These are phyloP conservation scores for Panzeria rudis DNA, from an alignment of 2,888 invertebrate species.

Conservation along the genomic window DNA sequence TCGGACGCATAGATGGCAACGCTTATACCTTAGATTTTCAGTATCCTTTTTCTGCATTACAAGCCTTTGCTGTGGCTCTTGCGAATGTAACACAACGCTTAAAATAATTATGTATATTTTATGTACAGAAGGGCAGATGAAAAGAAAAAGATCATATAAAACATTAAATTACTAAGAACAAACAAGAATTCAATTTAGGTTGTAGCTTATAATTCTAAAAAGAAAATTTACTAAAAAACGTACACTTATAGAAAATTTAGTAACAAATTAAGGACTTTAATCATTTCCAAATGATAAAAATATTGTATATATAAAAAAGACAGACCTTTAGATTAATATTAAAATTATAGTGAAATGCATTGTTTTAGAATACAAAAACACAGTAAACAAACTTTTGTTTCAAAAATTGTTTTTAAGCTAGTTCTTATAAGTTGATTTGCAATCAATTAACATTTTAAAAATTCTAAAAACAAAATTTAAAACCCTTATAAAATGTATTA, in stretches of 20 bases:
- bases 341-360: slow-evolving; percentile 58
- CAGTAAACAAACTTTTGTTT: slow-evolving; percentile 16
- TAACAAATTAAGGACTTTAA: slow-evolving; percentile 39
- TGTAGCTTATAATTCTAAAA: slow-evolving; percentile 66
- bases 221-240: slow-evolving; percentile 49
- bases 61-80: slow-evolving; percentile 99
- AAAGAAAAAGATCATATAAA: not conserved
- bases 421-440: not conserved
- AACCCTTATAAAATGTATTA: too few relatives aligned
- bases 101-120: slow-evolving; percentile 79
- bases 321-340: slow-evolving; percentile 29
- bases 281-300: slow-evolving; percentile 32
- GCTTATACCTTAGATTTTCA: slow-evolving; percentile 99
- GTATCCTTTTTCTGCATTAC: slow-evolving; percentile 98
- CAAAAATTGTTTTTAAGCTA: not conserved
- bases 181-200: slow-evolving; percentile 59
- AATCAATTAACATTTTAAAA: not conserved
- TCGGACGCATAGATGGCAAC: slow-evolving; percentile 98
- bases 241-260: slow-evolving; percentile 44
- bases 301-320: slow-evolving; percentile 23
- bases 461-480: not conserved
- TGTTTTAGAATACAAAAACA: slow-evolving; percentile 12
- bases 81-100: slow-evolving; percentile 84
- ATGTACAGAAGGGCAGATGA: not conserved
- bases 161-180: not conserved